Percentiles rank a stretch among this genome's conserved stretches.
Conservation (phyloP, 2,888 invertebrate species). For the Metopia argyrocephala region DNA sequence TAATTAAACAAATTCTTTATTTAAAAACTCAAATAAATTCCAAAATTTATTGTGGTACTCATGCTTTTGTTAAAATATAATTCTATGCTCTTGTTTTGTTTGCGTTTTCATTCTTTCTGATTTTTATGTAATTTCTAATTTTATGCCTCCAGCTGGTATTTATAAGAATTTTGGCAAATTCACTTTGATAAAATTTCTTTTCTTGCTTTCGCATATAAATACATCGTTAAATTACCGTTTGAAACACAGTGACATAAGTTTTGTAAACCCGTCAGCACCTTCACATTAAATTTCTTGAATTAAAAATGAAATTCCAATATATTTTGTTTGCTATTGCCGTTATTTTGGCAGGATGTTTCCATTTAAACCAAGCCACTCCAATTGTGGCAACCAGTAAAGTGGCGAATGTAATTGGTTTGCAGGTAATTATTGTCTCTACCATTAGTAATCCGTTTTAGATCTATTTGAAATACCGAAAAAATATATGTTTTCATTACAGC, state of each 20-base stretch:
- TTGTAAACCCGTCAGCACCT: background rate
- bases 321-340: background rate
- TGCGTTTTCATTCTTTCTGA: too few relatives aligned
- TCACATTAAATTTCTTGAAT: background rate
- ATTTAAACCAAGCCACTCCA: background rate
- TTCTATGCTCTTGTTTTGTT: too few relatives aligned
- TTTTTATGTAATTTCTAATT: too few relatives aligned
- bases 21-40: too few relatives aligned
- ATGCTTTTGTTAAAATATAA: too few relatives aligned
- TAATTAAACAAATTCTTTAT: too few relatives aligned
- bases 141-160: background rate
- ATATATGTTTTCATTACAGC: background rate
- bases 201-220: background rate
- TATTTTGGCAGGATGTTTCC: background rate
- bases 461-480: background rate
- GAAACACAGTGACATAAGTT: background rate
- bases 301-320: slow-evolving; percentile 9
- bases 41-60: too few relatives aligned
- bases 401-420: background rate
- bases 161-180: background rate
- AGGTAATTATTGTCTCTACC: background rate
- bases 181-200: background rate
- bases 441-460: background rate
- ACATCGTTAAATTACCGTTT: background rate
- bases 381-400: background rate